Evolutionary conservation across 2,797 vertebrate genomes (phyloP).

Genomic region (Cynopterus sphinx): DNA sequence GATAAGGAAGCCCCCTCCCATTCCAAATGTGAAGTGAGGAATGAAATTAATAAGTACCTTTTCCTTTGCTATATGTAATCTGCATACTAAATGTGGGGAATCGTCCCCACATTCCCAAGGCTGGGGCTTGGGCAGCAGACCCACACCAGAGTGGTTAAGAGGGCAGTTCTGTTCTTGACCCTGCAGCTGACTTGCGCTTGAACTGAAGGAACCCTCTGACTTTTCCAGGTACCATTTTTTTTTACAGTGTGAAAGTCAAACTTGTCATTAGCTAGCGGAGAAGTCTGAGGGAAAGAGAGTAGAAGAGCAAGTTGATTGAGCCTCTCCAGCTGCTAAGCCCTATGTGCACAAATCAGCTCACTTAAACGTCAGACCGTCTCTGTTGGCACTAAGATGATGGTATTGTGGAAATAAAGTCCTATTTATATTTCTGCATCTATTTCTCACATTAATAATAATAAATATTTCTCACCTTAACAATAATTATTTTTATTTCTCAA

Average conservation of each 20-base stretch:
- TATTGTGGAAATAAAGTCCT: background rate
- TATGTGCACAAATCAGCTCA: background rate
- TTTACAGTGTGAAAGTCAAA: slow-evolving; percentile 49
- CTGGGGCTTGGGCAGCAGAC: background rate
- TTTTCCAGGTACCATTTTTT: background rate
- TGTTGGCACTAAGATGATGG: background rate
- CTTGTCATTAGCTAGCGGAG: slow-evolving; percentile 30
- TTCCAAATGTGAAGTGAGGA: background rate
- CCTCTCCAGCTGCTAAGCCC: background rate
- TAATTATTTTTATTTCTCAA: slow-evolving; percentile 29
- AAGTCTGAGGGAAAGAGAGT: slow-evolving; percentile 24
- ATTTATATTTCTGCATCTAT: background rate
- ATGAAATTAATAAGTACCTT: background rate
- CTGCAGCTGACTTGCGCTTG: background rate
- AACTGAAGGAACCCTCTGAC: slow-evolving; percentile 44
- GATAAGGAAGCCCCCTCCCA: background rate
- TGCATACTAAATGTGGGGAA: background rate
- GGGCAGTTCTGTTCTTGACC: background rate
- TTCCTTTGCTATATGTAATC: background rate
- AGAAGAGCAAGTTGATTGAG: background rate
- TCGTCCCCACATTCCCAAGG: background rate
- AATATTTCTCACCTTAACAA: background rate
- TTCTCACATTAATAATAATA: background rate
- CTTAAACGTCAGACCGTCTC: background rate
- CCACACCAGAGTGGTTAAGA: background rate